A percentile compares a stretch with the other conserved stretches of the same genome.
These are phyloP conservation scores for Megaleporinus macrocephalus DNA, from an alignment of 2,113 vertebrate species.

Conservation along the genomic window DNA sequence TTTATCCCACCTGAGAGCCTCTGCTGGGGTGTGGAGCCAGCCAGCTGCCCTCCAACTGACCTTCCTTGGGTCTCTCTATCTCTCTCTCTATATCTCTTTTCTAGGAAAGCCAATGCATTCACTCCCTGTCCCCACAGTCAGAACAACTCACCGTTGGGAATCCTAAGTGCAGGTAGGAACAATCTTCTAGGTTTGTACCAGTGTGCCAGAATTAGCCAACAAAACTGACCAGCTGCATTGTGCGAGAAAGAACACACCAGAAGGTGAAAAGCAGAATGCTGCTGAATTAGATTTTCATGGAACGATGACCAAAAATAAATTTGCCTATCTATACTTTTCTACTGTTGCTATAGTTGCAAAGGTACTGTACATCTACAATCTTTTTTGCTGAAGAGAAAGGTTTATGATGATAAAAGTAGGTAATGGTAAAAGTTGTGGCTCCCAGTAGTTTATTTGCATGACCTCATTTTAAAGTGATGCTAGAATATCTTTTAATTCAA, in stretches of 20 bases:
- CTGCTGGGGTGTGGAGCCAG: conserved; percentile 40
- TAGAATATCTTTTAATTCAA: too few relatives aligned
- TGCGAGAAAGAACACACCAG: neutral
- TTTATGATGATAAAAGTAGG: too few relatives aligned
- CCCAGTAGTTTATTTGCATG: too few relatives aligned
- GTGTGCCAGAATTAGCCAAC: conserved; percentile 31
- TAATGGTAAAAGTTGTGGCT: too few relatives aligned
- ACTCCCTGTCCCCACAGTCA: conserved; percentile 35
- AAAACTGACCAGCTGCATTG: neutral
- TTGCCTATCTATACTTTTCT: too few relatives aligned
- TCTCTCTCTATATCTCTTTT: neutral
- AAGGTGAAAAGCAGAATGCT: neutral
- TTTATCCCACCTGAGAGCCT: conserved; percentile 69
- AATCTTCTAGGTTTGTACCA: conserved; percentile 36
- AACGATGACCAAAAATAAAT: too few relatives aligned
- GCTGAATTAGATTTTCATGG: neutral
- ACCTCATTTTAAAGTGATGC: too few relatives aligned
- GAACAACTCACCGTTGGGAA: conserved; percentile 50
- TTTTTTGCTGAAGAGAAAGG: too few relatives aligned
- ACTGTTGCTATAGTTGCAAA: too few relatives aligned
- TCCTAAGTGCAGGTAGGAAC: conserved; percentile 31
- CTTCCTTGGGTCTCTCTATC: conserved; percentile 65
- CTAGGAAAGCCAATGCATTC: conserved; percentile 70
- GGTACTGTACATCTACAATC: too few relatives aligned
- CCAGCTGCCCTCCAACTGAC: conserved; percentile 81